phyloP scores from a whole-genome alignment of 2,797 vertebrate genomes.

The Sebastes hopkinsi region DNA sequence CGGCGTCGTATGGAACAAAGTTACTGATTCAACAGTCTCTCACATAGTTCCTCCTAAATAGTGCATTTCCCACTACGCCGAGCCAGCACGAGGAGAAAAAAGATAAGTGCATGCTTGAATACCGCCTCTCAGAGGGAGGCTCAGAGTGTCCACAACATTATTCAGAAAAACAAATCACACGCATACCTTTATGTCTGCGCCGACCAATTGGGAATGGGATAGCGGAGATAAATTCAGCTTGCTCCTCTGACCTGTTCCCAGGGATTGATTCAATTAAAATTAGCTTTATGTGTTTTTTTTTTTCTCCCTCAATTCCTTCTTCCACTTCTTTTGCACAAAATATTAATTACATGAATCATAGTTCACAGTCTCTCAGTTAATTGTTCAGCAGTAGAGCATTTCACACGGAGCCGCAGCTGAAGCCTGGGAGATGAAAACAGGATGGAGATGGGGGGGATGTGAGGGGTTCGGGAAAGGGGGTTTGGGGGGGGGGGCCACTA shows the following conservation, averaged over 20 bases:
- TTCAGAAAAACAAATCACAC: constrained; percentile 56
- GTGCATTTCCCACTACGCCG: constrained; percentile 58
- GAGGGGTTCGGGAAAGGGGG: constrained; percentile 29
- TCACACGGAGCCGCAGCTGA: constrained; percentile 76
- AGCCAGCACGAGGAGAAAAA: constrained; percentile 45
- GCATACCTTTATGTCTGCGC: constrained; percentile 44
- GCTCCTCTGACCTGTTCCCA: constrained; percentile 70
- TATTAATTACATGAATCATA: constrained; percentile 82
- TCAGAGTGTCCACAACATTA: constrained; percentile 33
- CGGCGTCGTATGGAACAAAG: constrained; percentile 70
- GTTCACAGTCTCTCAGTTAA: constrained; percentile 81
- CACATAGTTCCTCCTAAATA: constrained; percentile 65
- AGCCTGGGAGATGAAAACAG: constrained; percentile 76
- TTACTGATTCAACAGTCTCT: constrained; percentile 69
- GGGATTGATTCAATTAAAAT: constrained; percentile 76
- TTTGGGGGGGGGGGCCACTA: constrained; percentile 50
- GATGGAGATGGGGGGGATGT: constrained; percentile 36
- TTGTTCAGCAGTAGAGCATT: constrained; percentile 75
- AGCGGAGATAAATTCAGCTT: constrained; percentile 47
- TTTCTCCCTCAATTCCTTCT: constrained; percentile 34
- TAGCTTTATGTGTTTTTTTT: constrained; percentile 48
- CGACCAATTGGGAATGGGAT: constrained; percentile 29
- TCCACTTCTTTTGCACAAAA: constrained; percentile 66
- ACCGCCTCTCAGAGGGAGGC: constrained; percentile 45
- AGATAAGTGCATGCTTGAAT: constrained; percentile 58